Percentiles rank a stretch among this genome's conserved stretches.
phyloP scores from a whole-genome alignment of 2,797 vertebrate species.

The Coccyzus lansbergi region DNA sequence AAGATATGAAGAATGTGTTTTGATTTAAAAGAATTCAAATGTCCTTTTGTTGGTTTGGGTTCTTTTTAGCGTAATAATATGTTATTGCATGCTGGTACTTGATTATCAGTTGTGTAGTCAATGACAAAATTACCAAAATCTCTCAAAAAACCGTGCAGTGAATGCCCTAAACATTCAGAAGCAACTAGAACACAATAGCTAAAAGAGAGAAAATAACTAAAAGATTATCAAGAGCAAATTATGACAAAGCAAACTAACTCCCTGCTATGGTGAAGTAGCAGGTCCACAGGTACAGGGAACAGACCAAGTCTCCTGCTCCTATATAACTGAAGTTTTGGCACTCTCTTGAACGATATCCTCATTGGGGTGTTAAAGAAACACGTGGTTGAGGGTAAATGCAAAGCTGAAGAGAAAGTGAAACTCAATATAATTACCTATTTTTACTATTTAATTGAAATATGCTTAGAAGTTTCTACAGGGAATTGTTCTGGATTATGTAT shows the following conservation, averaged over 20 bases:
- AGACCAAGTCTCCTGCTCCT: background rate
- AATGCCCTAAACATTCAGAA: background rate
- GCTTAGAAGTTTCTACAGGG: background rate
- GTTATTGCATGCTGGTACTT: background rate
- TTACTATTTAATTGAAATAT: slow-evolving; percentile 21
- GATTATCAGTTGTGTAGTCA: background rate
- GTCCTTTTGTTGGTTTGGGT: background rate
- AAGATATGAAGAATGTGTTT: background rate
- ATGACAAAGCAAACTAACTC: background rate
- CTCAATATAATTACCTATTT: background rate
- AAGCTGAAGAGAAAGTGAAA: background rate
- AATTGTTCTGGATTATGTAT: slow-evolving; percentile 5
- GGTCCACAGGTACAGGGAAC: background rate
- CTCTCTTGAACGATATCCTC: background rate
- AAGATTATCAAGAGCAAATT: background rate
- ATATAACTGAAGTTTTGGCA: background rate
- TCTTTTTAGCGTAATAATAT: background rate
- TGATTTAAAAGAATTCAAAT: background rate
- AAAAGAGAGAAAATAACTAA: background rate
- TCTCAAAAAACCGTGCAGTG: background rate
- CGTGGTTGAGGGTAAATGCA: background rate
- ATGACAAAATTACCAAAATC: background rate
- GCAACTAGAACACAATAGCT: background rate
- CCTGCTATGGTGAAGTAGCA: background rate
- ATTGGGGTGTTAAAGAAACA: background rate